Conservation (phyloP, 1,140 invertebrate species). For the Drosophila quadrilineata region DNA sequence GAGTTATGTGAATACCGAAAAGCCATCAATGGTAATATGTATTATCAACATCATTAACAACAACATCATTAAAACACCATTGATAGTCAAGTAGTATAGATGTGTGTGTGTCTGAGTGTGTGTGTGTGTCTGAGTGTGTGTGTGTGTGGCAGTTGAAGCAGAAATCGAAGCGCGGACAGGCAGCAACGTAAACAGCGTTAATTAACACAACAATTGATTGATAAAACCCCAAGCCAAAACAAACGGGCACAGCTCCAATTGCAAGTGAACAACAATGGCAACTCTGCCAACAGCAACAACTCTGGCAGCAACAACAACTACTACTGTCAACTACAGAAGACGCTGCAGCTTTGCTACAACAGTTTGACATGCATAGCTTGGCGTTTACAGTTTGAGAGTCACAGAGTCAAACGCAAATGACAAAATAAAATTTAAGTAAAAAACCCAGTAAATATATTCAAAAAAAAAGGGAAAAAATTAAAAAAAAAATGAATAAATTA, state of each 20-base stretch:
- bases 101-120: background rate
- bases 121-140: background rate
- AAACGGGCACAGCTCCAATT: conserved; percentile 54
- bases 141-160: background rate
- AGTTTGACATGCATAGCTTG: too few relatives aligned
- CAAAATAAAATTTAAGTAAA: too few relatives aligned
- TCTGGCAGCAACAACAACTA: background rate
- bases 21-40: background rate
- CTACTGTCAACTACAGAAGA: too few relatives aligned
- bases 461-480: too few relatives aligned
- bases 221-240: conserved; percentile 63
- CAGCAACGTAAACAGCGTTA: too few relatives aligned
- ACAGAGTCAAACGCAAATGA: too few relatives aligned
- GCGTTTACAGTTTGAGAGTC: too few relatives aligned
- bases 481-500: too few relatives aligned
- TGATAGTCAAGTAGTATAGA: background rate
- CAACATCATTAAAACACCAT: background rate
- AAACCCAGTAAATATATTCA: too few relatives aligned
- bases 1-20: background rate
- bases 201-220: conserved; percentile 54
- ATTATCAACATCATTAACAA: conserved; percentile 7
- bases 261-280: conserved; percentile 9
- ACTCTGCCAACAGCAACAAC: background rate
- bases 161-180: conserved; percentile 7
- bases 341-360: too few relatives aligned